Base-by-base conservation (phyloP, 2,113 vertebrate species). In the Lasiurus borealis region DNA sequence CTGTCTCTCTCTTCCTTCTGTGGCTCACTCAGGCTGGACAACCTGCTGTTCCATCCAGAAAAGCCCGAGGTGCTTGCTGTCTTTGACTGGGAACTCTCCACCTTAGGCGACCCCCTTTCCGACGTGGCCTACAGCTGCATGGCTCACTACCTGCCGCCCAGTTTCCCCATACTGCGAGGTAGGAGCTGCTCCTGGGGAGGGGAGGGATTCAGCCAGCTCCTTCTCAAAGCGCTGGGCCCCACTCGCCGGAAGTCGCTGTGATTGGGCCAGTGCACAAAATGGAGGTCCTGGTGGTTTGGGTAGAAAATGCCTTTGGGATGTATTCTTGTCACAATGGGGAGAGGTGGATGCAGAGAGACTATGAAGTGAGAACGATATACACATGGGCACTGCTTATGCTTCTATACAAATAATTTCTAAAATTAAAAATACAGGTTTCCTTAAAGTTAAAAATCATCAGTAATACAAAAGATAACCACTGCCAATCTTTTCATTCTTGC, bases 81-180 rank as follows among this genome's bases (percentile, higher is more conserved):
- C 92, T 97, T 99, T 57, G 98, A 98, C 96, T 99, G 99, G 99
- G 98, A 98, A 91, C 97, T 98, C 52, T 98, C 98, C 57, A 98
- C 98, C 23, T 92, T 99, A 8, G 99, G 99, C 3, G 98, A 99
- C 91, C 99, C 99, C 76, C 92, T 99, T 48, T 98, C 94, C 0
- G 99, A 99, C 19, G 85, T 99, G 92, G 98, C 99, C n/a, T 98
- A 97, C 84, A 99, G 59, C 96, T 99, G 99, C 92, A 78, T 99
- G 97, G 93, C 96, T 87, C 97, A 97, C 95, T 98, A 98, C 96
- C 87, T 99, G 89, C 98, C 99, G 0, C 94, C 98, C 78, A 95
- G 97, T 72, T 98, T 97, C 15, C 95, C 88, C 54, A 31, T 98
- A 36, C 94, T 97, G 52, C 98, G 92, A 98, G 99, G 99, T 99